These are phyloP conservation scores for Boleophthalmus pectinirostris DNA, from an alignment of 2,113 vertebrate genomes.

Conservation along the genomic window DNA sequence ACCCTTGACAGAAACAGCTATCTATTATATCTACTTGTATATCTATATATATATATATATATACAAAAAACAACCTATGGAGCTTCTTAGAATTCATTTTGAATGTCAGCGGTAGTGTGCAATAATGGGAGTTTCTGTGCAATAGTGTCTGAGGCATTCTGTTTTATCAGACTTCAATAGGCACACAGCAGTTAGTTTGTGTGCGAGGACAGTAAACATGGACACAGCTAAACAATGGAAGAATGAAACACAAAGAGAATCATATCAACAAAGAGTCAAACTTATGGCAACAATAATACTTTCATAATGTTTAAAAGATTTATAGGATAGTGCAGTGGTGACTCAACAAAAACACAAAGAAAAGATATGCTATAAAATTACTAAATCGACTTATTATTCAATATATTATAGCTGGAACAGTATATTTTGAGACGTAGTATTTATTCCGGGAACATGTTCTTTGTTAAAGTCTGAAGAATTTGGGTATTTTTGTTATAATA, in stretches of 20 bases:
- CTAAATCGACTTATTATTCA: too few species aligned
- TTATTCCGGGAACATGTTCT: too few species aligned
- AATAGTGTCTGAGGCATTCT: not conserved
- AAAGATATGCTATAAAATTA: too few species aligned
- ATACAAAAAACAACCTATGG: not conserved
- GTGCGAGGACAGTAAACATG: not conserved
- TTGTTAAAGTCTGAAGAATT: too few species aligned
- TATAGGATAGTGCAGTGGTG: not conserved
- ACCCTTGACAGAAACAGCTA: too few species aligned
- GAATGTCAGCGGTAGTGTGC: not conserved
- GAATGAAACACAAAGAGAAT: not conserved
- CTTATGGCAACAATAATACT: not conserved
- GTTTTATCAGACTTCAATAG: conserved; percentile 2
- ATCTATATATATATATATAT: too few species aligned
- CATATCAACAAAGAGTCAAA: not conserved
- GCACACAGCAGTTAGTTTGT: not conserved
- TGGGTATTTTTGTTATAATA: too few species aligned
- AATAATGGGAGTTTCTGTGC: conserved; percentile 1
- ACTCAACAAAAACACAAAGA: not conserved
- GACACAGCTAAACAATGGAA: not conserved
- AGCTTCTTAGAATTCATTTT: not conserved
- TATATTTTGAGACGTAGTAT: too few species aligned
- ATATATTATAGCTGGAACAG: too few species aligned
- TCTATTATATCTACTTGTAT: too few species aligned
- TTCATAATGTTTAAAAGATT: not conserved